Conservation (phyloP, 2,113 vertebrate species). For the Ptyas mucosa region DNA sequence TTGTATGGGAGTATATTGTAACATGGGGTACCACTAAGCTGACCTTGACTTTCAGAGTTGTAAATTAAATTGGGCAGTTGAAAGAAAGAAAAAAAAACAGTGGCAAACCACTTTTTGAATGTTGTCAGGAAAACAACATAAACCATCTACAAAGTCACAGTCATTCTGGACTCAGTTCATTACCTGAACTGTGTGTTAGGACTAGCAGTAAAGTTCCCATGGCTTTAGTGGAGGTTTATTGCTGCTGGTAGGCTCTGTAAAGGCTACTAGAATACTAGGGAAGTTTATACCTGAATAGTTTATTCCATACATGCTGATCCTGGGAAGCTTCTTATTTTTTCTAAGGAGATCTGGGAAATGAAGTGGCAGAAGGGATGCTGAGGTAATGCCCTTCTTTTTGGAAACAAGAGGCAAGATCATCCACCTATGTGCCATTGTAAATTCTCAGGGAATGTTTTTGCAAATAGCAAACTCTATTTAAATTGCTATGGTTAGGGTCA, state of each 20-base stretch:
- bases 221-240: background rate
- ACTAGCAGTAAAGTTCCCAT: background rate
- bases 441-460: background rate
- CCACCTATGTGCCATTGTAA: background rate
- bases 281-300: background rate
- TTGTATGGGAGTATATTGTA: background rate
- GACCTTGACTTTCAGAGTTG: background rate
- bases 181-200: background rate
- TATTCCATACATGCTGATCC: background rate
- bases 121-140: background rate
- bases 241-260: background rate
- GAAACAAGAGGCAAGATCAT: background rate
- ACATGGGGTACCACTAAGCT: background rate
- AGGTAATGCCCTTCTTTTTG: background rate
- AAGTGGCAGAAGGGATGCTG: background rate
- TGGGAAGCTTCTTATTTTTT: background rate
- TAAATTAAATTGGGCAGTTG: background rate
- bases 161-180: background rate
- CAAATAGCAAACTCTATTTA: background rate
- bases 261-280: background rate
- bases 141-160: background rate
- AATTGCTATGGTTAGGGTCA: background rate
- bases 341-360: background rate
- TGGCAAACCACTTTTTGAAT: background rate
- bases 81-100: background rate